Evolutionary conservation across 1,140 invertebrate genomes (phyloP).

Genomic region (Leptinotarsa texana): DNA sequence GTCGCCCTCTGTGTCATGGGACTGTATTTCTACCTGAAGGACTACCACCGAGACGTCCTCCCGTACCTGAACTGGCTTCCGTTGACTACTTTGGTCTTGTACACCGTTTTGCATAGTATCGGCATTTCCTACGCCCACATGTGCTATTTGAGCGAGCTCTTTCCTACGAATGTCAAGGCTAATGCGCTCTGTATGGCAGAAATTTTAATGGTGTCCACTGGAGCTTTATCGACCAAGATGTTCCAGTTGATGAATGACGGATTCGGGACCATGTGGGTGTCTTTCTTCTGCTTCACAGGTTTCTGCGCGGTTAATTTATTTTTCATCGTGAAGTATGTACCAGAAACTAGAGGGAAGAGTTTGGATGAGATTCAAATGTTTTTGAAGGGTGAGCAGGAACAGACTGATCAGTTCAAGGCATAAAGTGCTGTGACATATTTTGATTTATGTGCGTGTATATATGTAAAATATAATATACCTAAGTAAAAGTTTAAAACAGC

Average conservation of each 20-base stretch:
- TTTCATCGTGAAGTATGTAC: conserved; percentile 12
- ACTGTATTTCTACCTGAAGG: conserved; percentile 6
- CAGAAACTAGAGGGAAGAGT: conserved; percentile 20
- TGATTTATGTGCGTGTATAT: too few relatives aligned
- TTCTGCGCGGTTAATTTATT: background rate
- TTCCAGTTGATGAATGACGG: background rate
- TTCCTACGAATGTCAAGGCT: conserved; percentile 17
- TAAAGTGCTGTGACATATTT: too few relatives aligned
- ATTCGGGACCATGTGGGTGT: background rate
- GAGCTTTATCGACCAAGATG: background rate
- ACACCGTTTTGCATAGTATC: background rate
- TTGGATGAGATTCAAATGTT: conserved; percentile 45
- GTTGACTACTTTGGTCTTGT: background rate
- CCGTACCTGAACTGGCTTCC: conserved; percentile 35
- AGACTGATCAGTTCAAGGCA: too few relatives aligned
- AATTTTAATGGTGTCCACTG: background rate
- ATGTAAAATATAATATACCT: too few relatives aligned
- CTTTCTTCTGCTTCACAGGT: conserved; percentile 8
- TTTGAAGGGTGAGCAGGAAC: background rate
- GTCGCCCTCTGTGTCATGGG: background rate
- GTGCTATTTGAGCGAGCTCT: conserved; percentile 11
- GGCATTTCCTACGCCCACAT: conserved; percentile 5
- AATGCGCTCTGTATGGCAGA: conserved; percentile 10
- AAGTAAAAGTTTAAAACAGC: too few relatives aligned
- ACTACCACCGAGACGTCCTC: conserved; percentile 43